Conservation (phyloP, 2,797 vertebrate species). For the Platalea minor region DNA sequence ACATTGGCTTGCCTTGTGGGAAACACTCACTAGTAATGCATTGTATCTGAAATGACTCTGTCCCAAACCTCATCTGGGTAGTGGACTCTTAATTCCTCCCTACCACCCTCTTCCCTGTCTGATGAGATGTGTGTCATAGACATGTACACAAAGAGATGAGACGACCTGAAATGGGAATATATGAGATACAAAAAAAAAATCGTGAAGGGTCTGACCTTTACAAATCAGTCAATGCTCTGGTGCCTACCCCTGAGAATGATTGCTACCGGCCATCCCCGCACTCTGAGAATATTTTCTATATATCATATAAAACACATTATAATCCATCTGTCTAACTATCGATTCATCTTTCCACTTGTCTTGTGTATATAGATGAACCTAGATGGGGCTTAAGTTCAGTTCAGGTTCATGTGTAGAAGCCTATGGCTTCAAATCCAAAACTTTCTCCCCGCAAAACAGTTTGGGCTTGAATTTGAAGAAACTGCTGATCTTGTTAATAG, state of each 20-base stretch:
- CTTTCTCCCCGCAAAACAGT: neutral
- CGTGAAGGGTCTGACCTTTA: conserved; percentile 59
- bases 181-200: conserved; percentile 17
- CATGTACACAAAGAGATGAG: neutral
- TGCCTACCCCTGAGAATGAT: conserved; percentile 43
- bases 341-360: conserved; percentile 39
- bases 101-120: neutral
- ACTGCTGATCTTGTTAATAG: neutral
- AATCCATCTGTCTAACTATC: conserved; percentile 43
- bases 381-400: neutral
- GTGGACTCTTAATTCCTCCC: neutral
- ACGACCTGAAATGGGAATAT: conserved; percentile 5
- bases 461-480: neutral
- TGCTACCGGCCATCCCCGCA: conserved; percentile 3
- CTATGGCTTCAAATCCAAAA: neutral
- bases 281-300: conserved; percentile 35
- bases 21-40: neutral
- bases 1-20: neutral
- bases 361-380: conserved; percentile 17
- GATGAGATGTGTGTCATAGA: neutral
- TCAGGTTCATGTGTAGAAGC: neutral
- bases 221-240: conserved; percentile 49
- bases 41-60: neutral
- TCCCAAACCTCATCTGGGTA: neutral
- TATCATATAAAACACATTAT: conserved; percentile 52